Base-by-base conservation (phyloP, 2,113 vertebrate genomes). In the Protobothrops mucrosquamatus region DNA sequence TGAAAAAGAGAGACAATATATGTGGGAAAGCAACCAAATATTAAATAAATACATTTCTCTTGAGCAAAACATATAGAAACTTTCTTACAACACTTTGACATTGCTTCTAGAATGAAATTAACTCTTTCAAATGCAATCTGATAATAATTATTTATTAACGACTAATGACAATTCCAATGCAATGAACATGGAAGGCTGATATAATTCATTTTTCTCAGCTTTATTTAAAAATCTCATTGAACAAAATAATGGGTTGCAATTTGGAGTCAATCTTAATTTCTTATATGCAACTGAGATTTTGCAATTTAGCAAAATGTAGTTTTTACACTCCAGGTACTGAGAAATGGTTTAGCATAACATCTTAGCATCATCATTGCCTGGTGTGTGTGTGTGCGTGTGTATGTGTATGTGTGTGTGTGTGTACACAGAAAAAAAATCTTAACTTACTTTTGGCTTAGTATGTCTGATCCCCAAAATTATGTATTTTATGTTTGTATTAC, bases 1-100 rank as follows among this genome's bases (percentile, higher is more conserved):
- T 87, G 10, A 91, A 92, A 93, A 90, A 15, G 43, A 7, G 94
- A 92, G 81, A 94, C 90, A 90, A 34, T 24, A 29, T 64, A 92
- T 89, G 55, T 88, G 90, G 6, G 92, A 55, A 61, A 12, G 91
- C 56, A 95, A 91, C 29, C 1, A 23, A 87, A 94, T 95, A 86
- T 0, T 92, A 18, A 20, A 24, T 56, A 55, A 69, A 12, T 55
- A n/a, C 2, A 23, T 69, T 55, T 88, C 23, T 81, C 18, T 39
- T 52, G 26, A 23, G 8, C 48, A 88, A 91, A 74, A 0, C 0
- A 61, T 3, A 18, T 24, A 34, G 43, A 29, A 86, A 18, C 1
- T 1, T 94, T 91, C n/a, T 61, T 7, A 69, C 39, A 85, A 92
- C 89, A 90, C 43, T 55, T 92, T 59, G 26, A 94, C 29, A 0